A percentile compares a stretch with the other conserved stretches of the same genome.
These are phyloP conservation scores for Urechis unicinctus DNA, from an alignment of 2,888 invertebrate genomes.

Conservation along the genomic window DNA sequence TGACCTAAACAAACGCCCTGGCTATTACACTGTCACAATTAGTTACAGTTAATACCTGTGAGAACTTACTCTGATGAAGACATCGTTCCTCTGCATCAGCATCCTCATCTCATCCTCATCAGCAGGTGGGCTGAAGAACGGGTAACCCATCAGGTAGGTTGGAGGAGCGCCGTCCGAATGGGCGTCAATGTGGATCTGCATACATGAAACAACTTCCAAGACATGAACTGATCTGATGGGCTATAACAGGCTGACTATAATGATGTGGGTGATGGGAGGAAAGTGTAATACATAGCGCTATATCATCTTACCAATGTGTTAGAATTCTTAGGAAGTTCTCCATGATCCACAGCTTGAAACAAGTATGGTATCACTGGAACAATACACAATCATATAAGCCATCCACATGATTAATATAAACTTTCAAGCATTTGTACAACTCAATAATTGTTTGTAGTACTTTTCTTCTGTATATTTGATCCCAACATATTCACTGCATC, in stretches of 20 bases:
- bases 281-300: too few relatives aligned
- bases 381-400: not conserved
- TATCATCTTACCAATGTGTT: constrained; percentile 28
- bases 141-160: constrained; percentile 18
- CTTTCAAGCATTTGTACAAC: too few relatives aligned
- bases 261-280: too few relatives aligned
- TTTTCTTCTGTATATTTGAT: too few relatives aligned
- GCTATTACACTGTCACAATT: too few relatives aligned
- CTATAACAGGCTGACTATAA: too few relatives aligned
- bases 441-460: too few relatives aligned
- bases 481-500: too few relatives aligned
- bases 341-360: constrained; percentile 29
- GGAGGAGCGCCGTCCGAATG: constrained; percentile 33
- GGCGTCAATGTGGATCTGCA: constrained; percentile 39
- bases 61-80: constrained; percentile 32
- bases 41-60: too few relatives aligned
- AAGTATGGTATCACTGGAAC: constrained; percentile 38
- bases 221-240: not conserved
- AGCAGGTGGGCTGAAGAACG: constrained; percentile 27
- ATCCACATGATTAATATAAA: not conserved
- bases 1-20: too few relatives aligned
- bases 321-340: constrained; percentile 26
- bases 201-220: constrained; percentile 3
- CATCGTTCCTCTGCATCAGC: constrained; percentile 37
- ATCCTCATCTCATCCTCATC: constrained; percentile 23